Evolutionary conservation across 2,113 vertebrate species (phyloP).

Genomic region (Anarrhichthys ocellatus): DNA sequence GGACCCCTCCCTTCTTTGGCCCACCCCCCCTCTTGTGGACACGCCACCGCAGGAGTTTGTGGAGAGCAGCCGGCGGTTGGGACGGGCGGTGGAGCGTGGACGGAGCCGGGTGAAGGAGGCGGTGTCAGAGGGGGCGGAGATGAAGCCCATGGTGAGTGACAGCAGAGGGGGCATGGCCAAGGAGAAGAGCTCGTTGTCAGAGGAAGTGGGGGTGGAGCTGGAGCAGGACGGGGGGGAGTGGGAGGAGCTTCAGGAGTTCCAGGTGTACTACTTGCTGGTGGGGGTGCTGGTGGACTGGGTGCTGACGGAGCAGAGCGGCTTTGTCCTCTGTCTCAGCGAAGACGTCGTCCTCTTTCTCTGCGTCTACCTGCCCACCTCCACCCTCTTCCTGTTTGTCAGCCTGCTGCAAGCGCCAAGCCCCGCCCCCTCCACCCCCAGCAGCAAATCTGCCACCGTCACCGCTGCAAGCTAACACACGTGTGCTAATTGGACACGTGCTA

Average conservation of each 20-base stretch:
- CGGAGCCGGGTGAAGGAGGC: constrained; percentile 85
- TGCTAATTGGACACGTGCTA: constrained; percentile 49
- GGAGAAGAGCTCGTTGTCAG: constrained; percentile 6
- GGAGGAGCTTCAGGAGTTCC: constrained; percentile 91
- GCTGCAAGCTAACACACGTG: constrained; percentile 85
- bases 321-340: constrained; percentile 91
- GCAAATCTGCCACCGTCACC: constrained; percentile 77
- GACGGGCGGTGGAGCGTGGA: constrained; percentile 90
- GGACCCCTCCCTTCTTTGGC: constrained; percentile 27
- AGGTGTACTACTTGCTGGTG: constrained; percentile 93
- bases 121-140: constrained; percentile 89
- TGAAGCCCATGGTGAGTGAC: constrained; percentile 99
- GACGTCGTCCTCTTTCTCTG: constrained; percentile 95
- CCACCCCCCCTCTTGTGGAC: constrained; percentile 28
- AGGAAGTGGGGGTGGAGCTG: constrained; percentile 73
- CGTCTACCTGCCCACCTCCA: constrained; percentile 93
- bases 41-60: constrained; percentile 92
- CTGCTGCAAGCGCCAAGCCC: constrained; percentile 87
- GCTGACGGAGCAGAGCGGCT: constrained; percentile 87
- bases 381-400: constrained; percentile 91
- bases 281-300: constrained; percentile 94
- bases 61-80: constrained; percentile 92
- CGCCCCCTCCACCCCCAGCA: constrained; percentile 31
- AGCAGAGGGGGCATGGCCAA: constrained; percentile 72
- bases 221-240: constrained; percentile 83